A percentile compares a stretch with the other conserved stretches of the same genome.
These are phyloP conservation scores for Euphydryas editha DNA, from an alignment of 2,888 invertebrate genomes.

Conservation along the genomic window DNA sequence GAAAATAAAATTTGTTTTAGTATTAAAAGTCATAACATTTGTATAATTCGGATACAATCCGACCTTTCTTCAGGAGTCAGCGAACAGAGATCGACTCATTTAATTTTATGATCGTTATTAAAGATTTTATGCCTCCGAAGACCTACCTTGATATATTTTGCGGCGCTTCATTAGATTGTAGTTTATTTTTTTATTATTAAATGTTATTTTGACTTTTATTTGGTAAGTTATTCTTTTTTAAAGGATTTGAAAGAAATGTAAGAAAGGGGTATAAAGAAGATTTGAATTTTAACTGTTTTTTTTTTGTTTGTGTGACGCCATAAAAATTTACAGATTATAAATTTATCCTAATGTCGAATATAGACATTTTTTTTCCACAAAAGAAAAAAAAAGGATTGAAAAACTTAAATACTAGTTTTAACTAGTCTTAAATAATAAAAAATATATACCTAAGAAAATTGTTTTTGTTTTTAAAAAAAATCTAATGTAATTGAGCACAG, in stretches of 20 bases:
- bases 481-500: too few relatives aligned
- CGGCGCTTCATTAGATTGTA: background rate
- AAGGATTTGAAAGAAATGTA: background rate
- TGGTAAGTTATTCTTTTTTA: background rate
- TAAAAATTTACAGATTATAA: too few relatives aligned
- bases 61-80: conserved; percentile 4
- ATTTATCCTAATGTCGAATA: too few relatives aligned
- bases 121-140: conserved; percentile 1
- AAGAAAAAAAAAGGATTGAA: too few relatives aligned
- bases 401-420: too few relatives aligned
- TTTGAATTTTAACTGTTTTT: too few relatives aligned
- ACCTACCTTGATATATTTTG: background rate
- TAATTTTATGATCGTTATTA: conserved; percentile 13
- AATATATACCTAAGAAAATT: too few relatives aligned
- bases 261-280: too few relatives aligned
- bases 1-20: background rate
- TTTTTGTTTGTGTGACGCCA: too few relatives aligned
- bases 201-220: background rate
- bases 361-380: too few relatives aligned
- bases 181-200: background rate
- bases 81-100: conserved; percentile 6
- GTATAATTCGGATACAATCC: conserved; percentile 1
- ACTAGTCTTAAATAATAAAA: too few relatives aligned
- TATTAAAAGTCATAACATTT: background rate
- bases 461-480: too few relatives aligned